Conservation (phyloP, 2,113 vertebrate genomes). For the Pica pica region DNA sequence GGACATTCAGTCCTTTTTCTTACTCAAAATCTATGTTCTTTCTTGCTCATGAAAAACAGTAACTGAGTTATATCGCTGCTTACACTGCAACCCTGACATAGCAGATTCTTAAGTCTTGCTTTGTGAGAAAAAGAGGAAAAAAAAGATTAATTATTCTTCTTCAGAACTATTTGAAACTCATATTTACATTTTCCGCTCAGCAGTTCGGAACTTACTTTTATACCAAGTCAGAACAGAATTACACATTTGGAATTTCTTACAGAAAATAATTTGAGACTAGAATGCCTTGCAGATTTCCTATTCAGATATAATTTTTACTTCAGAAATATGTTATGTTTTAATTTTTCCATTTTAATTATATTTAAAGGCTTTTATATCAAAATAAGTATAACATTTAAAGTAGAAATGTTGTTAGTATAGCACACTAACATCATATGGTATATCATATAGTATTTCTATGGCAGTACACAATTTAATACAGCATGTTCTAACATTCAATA, state of each 20-base stretch:
- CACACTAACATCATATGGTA: background rate
- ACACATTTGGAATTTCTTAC: background rate
- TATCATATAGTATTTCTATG: background rate
- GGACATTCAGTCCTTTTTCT: background rate
- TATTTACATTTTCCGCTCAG: background rate
- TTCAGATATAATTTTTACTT: background rate
- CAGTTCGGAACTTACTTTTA: background rate
- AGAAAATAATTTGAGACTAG: background rate
- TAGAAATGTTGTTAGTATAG: background rate
- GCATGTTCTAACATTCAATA: background rate
- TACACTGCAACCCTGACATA: background rate
- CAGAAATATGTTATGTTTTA: background rate
- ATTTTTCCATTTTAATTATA: background rate
- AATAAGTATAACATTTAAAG: background rate
- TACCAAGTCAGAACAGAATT: background rate
- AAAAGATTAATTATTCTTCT: background rate
- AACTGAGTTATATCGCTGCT: background rate
- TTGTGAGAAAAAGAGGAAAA: background rate
- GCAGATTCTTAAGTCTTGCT: background rate
- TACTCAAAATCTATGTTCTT: background rate
- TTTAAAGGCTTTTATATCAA: background rate
- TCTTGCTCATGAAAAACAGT: background rate
- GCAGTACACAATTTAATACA: background rate
- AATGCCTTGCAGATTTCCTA: background rate
- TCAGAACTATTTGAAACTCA: background rate